Base-by-base conservation (phyloP, 2,113 vertebrate genomes). In the Corythoichthys haematopterus region DNA sequence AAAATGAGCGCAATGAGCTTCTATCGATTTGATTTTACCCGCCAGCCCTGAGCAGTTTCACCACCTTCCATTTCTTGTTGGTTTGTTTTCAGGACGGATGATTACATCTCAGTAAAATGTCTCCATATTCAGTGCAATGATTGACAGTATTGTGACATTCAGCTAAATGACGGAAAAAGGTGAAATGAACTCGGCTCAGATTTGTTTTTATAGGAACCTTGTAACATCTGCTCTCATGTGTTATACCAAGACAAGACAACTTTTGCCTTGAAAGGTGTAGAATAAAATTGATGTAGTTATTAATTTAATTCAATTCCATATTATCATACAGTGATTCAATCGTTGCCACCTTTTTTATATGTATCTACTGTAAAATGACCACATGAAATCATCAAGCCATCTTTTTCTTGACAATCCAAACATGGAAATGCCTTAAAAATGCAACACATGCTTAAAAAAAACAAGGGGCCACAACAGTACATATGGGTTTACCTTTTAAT, bases 1-100 rank as follows among this genome's bases (percentile, higher is more conserved):
- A 69, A 68, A 83, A 81, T 71, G 40, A 75, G 50, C 70, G 4
- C 66, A 51, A 37, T 40, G 40, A 56, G 69, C 50, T 40, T 6
- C 60, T 70, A 80, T 81, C 76, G 74, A 75, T 85, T 78, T 7
- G 33, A 64, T 80, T 71, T 70, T 48, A 72, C 65, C 59, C 69
- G 66, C 77, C 64, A 12, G 53, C 33, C 13, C 58, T 63, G 57
- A 72, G 73, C 66, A 70, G 72, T 77, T 62, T 70, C 46, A 15
- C 59, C 33, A 28, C 12, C 60, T 36, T 64, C 71, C 37, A 3
- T 81, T 82, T 71, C 69, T 68, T 77, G 66, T 70, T 77, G 68
- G 72, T 81, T 74, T 66, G 71, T 82, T 77, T 71, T 70, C 37
- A 16, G 55, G 37, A 50, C 20, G 66, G 57, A 75, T 58, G 81